Percentiles rank a stretch among this genome's conserved stretches.
These are phyloP conservation scores for Garrulus glandarius DNA, from an alignment of 2,797 vertebrate species.

Conservation along the genomic window DNA sequence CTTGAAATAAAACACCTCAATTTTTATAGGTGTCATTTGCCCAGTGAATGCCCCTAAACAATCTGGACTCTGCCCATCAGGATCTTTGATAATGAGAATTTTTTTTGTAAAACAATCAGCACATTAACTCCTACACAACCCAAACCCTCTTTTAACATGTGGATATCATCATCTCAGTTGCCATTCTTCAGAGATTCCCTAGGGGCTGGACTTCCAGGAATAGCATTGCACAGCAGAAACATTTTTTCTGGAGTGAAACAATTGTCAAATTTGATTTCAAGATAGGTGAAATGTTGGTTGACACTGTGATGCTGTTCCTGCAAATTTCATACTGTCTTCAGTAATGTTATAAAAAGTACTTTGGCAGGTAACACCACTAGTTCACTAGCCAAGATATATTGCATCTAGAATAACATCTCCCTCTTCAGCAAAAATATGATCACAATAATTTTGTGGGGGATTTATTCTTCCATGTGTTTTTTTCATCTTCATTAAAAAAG, in stretches of 20 bases:
- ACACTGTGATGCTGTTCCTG: not conserved
- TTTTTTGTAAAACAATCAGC: not conserved
- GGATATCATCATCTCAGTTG: not conserved
- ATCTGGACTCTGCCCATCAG: not conserved
- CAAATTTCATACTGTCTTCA: not conserved
- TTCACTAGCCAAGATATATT: not conserved
- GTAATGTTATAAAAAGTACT: not conserved
- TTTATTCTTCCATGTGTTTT: not conserved
- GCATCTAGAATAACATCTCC: not conserved
- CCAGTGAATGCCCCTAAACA: not conserved
- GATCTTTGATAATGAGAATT: not conserved
- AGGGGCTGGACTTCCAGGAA: not conserved
- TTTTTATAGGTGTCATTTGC: not conserved
- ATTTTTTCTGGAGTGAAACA: not conserved
- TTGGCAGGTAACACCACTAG: not conserved
- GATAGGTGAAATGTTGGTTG: not conserved
- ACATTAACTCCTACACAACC: not conserved
- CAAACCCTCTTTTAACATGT: not conserved
- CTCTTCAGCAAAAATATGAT: not conserved
- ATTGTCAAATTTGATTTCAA: not conserved
- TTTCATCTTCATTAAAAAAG: not conserved
- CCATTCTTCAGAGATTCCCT: not conserved
- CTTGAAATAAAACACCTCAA: not conserved
- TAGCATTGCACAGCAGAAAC: not conserved
- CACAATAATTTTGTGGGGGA: not conserved